phyloP scores from a whole-genome alignment of 2,888 invertebrate genomes.

The Lasius fuliginosus region DNA sequence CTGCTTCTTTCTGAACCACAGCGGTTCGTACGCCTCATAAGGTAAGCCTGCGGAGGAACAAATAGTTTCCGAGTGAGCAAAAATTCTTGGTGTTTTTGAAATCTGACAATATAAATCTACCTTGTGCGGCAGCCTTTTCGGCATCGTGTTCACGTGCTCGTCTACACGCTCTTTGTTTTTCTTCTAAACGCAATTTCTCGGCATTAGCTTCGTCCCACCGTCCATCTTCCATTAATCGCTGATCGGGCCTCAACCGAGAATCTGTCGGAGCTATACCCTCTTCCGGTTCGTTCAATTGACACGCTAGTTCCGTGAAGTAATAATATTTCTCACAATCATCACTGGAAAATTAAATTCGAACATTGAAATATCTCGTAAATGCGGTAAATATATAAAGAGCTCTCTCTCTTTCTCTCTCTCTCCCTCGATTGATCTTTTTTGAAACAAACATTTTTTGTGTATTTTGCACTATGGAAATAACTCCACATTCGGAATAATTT shows the following conservation, averaged over 20 bases:
- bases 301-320: conserved; percentile 97
- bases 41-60: conserved; percentile 87
- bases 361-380: conserved; percentile 19
- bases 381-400: neutral
- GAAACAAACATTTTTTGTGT: neutral
- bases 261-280: conserved; percentile 98
- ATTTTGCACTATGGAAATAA: neutral
- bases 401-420: neutral
- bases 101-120: conserved; percentile 78
- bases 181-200: conserved; percentile 95
- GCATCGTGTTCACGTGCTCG: conserved; percentile 93
- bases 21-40: conserved; percentile 92
- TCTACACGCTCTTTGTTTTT: conserved; percentile 96
- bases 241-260: conserved; percentile 97
- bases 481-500: neutral
- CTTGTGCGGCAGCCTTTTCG: conserved; percentile 90
- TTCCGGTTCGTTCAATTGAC: conserved; percentile 98
- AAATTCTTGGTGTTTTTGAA: neutral
- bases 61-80: neutral
- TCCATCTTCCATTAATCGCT: conserved; percentile 98
- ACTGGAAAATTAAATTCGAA: conserved; percentile 82
- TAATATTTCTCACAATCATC: conserved; percentile 93
- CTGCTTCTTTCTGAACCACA: conserved; percentile 96
- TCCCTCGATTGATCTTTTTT: neutral
- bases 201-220: conserved; percentile 96